Percentiles rank a stretch among this genome's conserved stretches.
Evolutionary conservation across 2,797 vertebrate species (phyloP).

Genomic region (Rhabdophis nuchalis): DNA sequence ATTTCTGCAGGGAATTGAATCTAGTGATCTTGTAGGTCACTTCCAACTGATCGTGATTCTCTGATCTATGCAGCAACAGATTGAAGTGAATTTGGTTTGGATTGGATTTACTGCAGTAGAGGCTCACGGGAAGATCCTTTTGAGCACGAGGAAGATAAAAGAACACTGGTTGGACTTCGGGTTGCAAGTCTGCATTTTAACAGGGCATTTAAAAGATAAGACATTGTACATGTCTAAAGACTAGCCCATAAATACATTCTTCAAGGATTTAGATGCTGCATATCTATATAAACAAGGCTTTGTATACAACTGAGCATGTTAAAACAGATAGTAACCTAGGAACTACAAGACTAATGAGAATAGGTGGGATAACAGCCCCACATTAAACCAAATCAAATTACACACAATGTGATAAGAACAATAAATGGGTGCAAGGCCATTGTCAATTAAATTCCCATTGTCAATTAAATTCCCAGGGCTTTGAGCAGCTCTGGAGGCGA

Average conservation of each 20-base stretch:
- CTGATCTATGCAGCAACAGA: background rate
- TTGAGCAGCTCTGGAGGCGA: background rate
- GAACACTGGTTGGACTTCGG: background rate
- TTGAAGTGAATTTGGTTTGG: background rate
- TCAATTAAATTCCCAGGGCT: background rate
- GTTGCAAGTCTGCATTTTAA: background rate
- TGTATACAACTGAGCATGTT: background rate
- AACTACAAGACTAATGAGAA: background rate
- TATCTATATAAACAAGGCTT: background rate
- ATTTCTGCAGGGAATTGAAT: background rate
- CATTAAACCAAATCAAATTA: background rate
- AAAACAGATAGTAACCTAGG: background rate
- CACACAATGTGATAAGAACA: background rate
- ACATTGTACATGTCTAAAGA: background rate
- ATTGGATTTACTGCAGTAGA: background rate
- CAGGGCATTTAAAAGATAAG: background rate
- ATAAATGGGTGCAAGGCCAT: background rate
- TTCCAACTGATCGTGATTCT: background rate
- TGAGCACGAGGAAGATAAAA: background rate
- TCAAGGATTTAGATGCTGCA: background rate
- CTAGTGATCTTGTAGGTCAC: background rate
- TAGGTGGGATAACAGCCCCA: background rate
- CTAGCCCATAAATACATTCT: background rate
- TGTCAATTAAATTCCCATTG: background rate
- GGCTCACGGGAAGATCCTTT: background rate